Base-by-base conservation (phyloP, 2,888 invertebrate species). In the Andricus curvator region DNA sequence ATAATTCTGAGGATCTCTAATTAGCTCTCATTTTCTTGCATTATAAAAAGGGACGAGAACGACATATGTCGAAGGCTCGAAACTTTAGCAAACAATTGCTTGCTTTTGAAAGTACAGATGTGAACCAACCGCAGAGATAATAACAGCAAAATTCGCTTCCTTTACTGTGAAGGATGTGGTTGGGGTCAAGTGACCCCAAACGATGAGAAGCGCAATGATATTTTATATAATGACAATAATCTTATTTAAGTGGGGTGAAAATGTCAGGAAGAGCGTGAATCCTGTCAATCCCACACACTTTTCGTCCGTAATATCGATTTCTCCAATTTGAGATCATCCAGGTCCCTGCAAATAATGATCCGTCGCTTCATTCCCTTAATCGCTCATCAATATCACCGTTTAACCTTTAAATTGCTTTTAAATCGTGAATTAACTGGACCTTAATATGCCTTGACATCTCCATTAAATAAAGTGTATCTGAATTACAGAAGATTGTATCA, bases 141-240 rank as follows among this genome's bases (percentile, higher is more conserved):
- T 64, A 64, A 64, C 5, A 64, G 29, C 25, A 29, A 64, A 64
- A 64, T 64, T 64, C 29, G 17, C 29, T 64, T 64, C 64, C 64
- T 64, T 64, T 17, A 5, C 29, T 2, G 15, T 29, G 17, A 64
- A 64, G 64, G 64, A 64, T 29, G 64, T 64, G 64, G 64, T 64
- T 64, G 29, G 64, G 25, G 29, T 64, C 64, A 64, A 64, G 29
- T 64, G 64, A 64, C 64, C 64, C 29, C 64, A 25, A 64, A 64
- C 15, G 64, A 64, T 64, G 29, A 64, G 64, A 25, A 64, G 64
- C 29, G 29, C 64, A 64, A 64, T 64, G 64, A 64, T 64, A 64
- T 64, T 64, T 64, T 17, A 25, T 17, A 25, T 64, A 64, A 64
- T 64, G 64, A 64, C 64, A 64, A 64, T 64, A 64, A 64, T 64